Evolutionary conservation across 2,888 invertebrate species (phyloP).

Genomic region (Patella pellucida): DNA sequence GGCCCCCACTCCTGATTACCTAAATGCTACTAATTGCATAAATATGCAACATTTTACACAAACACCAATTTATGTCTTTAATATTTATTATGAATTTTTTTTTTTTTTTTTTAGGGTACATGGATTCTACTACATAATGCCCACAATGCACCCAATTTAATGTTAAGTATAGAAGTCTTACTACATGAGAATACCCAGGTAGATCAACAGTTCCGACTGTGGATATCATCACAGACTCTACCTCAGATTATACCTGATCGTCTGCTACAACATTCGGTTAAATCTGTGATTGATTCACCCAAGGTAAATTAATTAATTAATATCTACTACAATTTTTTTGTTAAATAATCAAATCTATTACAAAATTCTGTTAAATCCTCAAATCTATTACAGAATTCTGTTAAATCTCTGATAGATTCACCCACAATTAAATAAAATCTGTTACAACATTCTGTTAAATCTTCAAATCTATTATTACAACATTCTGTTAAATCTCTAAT

Average conservation of each 20-base stretch:
- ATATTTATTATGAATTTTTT: background rate
- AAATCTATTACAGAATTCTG: no score
- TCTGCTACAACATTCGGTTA: conserved; percentile 64
- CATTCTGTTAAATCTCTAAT: conserved; percentile 61
- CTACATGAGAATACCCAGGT: conserved; percentile 50
- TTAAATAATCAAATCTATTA: no score
- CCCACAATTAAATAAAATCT: no score
- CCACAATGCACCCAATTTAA: conserved; percentile 62
- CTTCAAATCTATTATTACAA: no score
- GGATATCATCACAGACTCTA: conserved; percentile 59
- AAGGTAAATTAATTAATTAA: conserved; percentile 51
- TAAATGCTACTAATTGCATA: no score
- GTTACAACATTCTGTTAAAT: no score
- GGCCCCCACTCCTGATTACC: no score
- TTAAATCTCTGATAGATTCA: no score
- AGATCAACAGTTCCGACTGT: conserved; percentile 65
- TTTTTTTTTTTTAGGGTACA: conserved; percentile 50
- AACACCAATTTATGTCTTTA: no score
- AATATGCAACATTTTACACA: no score
- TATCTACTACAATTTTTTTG: background rate
- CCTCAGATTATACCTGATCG: conserved; percentile 49
- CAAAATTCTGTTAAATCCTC: no score
- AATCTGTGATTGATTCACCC: conserved; percentile 64
- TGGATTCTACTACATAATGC: conserved; percentile 69
- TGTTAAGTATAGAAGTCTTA: conserved; percentile 60